Evolutionary conservation across 2,888 invertebrate species (phyloP).

Genomic region (Xanthia togata): DNA sequence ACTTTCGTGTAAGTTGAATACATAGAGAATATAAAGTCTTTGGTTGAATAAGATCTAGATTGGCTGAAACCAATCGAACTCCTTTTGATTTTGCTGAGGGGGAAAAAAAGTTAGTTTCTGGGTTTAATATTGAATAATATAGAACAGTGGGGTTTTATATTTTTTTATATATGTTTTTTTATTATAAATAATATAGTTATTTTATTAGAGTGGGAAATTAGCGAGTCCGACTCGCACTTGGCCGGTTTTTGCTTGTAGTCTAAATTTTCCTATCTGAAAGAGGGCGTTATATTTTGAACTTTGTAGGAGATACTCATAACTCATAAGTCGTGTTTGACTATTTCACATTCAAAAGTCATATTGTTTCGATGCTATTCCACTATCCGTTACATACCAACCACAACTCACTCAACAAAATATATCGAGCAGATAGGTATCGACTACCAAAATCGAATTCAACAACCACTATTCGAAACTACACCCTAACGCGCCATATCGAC

Average conservation of each 20-base stretch:
- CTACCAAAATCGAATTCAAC: neutral
- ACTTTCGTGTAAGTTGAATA: no score
- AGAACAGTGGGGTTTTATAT: no score
- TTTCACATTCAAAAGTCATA: neutral
- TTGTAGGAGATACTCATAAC: neutral
- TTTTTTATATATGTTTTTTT: no score
- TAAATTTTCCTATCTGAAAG: neutral
- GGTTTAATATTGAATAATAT: no score
- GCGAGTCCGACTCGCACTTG: no score
- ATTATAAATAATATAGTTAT: no score
- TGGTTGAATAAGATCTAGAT: no score
- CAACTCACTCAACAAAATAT: neutral
- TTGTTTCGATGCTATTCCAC: neutral
- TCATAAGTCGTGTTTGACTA: neutral
- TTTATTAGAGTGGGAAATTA: no score
- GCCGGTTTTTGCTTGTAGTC: neutral
- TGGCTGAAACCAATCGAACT: no score
- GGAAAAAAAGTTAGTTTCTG: no score
- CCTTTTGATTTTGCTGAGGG: no score
- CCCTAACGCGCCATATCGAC: constrained; percentile 6
- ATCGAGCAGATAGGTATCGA: neutral
- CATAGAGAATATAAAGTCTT: no score
- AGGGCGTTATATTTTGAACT: neutral
- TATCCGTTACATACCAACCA: neutral
- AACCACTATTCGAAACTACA: constrained; percentile 18